Base-by-base conservation (phyloP, 2,797 vertebrate genomes). In the Sebastes minor region DNA sequence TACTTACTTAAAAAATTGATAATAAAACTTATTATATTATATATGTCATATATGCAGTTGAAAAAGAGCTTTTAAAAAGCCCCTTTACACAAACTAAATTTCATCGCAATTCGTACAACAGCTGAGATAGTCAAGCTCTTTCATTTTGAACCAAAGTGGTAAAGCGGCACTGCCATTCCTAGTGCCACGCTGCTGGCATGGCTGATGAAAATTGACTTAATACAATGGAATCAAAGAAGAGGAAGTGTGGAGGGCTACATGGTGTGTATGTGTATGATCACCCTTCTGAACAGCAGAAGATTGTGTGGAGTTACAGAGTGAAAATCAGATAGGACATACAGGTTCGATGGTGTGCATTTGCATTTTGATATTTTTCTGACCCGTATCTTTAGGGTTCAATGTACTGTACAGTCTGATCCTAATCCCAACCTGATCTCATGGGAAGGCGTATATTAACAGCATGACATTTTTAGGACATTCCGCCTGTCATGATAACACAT, bases 31-130 rank as follows among this genome's bases (percentile, higher is more conserved):
- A 55, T 11, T n/a, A 52, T 32, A 55, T 12, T 32, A 20, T 23
- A 7, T 56, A 55, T 27, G 13, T 18, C 0, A 18, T 4, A 33
- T 55, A 1, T 13, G n/a, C 25, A 32, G 27, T 0, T 10, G 42
- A 8, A 18, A 46, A 1, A 42, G 14, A 46, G 16, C 14, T 46
- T 46, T 18, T 46, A 46, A 46, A 61, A 57, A 49, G 14, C 8
- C 16, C 8, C 22, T 35, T 18, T 11, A 23, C 0, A 14, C 49
- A 35, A 20, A 64, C 49, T 22, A 3, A 14, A 10, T 46, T 10
- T 52, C 22, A 60, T 14, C 1, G 10, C 27, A 46, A 20, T 46
- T 11, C 14, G 20, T 42, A 4, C 27, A 27, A 16, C 9, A 32
- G 28, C 11, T 53, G 8, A 27, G 57, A 32, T 7, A 18, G 28